A percentile compares a stretch with the other conserved stretches of the same genome.
Evolutionary conservation across 2,113 vertebrate species (phyloP).

Genomic region (Callopanchax toddi): DNA sequence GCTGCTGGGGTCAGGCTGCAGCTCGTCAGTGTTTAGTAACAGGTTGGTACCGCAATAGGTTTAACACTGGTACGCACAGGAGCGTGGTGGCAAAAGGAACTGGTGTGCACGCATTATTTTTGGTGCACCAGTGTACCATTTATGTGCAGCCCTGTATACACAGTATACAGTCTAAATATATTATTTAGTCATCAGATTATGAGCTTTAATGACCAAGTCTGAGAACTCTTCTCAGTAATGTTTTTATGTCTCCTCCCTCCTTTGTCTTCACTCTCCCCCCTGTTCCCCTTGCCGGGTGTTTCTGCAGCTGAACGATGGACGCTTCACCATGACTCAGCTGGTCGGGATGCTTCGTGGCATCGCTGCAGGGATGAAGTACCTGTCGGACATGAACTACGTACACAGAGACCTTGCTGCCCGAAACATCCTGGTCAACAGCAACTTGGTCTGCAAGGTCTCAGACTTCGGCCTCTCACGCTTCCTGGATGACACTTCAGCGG

Average conservation of each 20-base stretch:
- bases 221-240: no score
- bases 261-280: conserved; percentile 6
- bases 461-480: conserved; percentile 96
- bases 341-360: conserved; percentile 96
- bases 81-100: no score
- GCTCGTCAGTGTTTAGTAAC: no score
- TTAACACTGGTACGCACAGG: no score
- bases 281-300: conserved; percentile 4
- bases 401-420: conserved; percentile 95
- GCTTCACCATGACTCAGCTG: conserved; percentile 96
- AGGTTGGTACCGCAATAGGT: no score
- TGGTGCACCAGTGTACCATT: no score
- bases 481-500: conserved; percentile 91
- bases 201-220: no score
- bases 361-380: conserved; percentile 95
- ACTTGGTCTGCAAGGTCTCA: conserved; percentile 97
- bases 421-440: conserved; percentile 98
- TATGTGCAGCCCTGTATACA: no score
- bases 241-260: not conserved
- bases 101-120: no score
- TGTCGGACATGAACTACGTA: conserved; percentile 97
- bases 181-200: no score
- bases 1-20: no score
- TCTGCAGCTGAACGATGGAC: conserved; percentile 91
- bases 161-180: no score